A percentile compares a stretch with the other conserved stretches of the same genome.
Evolutionary conservation across 2,113 vertebrate genomes (phyloP).

Genomic region (Ciconia maguari): DNA sequence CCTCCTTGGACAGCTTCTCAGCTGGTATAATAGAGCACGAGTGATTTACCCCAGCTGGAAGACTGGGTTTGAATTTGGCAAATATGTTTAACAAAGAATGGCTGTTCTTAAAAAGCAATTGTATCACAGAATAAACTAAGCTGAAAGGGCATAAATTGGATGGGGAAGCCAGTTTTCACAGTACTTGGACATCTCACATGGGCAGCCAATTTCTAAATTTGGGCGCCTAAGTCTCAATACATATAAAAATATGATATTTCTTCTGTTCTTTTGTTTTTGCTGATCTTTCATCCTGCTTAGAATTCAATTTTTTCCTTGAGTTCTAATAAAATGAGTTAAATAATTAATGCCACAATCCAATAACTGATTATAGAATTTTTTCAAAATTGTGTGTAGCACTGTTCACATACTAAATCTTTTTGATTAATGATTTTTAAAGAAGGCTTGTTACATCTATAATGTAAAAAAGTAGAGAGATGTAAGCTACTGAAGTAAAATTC

Average conservation of each 20-base stretch:
- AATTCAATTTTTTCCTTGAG: constrained; percentile 26
- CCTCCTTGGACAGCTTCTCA: neutral
- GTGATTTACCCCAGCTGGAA: constrained; percentile 27
- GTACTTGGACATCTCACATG: neutral
- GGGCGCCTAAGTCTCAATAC: neutral
- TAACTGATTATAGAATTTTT: constrained; percentile 63
- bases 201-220: neutral
- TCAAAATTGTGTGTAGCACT: neutral
- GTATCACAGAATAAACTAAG: neutral
- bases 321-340: constrained; percentile 64
- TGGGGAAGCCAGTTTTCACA: neutral
- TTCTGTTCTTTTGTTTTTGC: neutral
- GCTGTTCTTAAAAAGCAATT: neutral
- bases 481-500: constrained; percentile 17
- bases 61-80: neutral
- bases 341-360: constrained; percentile 65
- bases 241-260: neutral
- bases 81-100: constrained; percentile 5
- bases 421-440: constrained; percentile 60
- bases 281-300: constrained; percentile 28
- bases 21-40: neutral
- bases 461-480: neutral
- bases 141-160: neutral
- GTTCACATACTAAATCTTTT: constrained; percentile 57
- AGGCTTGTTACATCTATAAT: constrained; percentile 39